These are phyloP conservation scores for Choristoneura rosaceana DNA, from an alignment of 2,888 invertebrate genomes.

Conservation along the genomic window DNA sequence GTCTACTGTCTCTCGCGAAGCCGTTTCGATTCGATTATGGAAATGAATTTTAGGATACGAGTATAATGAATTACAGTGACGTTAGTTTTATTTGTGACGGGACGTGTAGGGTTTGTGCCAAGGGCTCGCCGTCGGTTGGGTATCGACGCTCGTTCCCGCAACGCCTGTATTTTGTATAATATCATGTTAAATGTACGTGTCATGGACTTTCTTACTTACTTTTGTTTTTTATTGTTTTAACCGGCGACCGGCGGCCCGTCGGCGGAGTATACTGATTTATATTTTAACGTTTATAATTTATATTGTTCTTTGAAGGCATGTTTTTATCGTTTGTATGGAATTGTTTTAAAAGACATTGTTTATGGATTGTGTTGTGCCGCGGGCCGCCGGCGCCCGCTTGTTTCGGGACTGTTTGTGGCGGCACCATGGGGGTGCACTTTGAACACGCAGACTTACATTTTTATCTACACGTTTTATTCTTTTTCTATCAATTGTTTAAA, in stretches of 20 bases:
- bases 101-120: conserved; percentile 47
- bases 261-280: conserved; percentile 48
- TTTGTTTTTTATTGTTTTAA: conserved; percentile 53
- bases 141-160: not conserved
- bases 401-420: conserved; percentile 4
- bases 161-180: conserved; percentile 50
- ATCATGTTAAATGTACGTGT: conserved; percentile 51
- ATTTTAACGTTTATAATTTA: conserved; percentile 53
- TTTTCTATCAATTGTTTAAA: not conserved
- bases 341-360: conserved; percentile 60
- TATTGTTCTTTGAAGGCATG: conserved; percentile 49
- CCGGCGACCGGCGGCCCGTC: conserved; percentile 52
- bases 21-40: conserved; percentile 14
- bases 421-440: not conserved
- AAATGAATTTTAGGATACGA: conserved; percentile 11
- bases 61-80: conserved; percentile 3
- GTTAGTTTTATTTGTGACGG: conserved; percentile 5
- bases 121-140: conserved; percentile 33
- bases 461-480: conserved; percentile 24
- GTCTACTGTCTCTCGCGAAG: conserved; percentile 33
- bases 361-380: conserved; percentile 44
- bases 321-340: conserved; percentile 44
- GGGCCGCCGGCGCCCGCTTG: conserved; percentile 48
- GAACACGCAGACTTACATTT: not conserved
- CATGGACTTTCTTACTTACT: conserved; percentile 54